phyloP scores from a whole-genome alignment of 1,140 invertebrate species.

The Apis florea region DNA sequence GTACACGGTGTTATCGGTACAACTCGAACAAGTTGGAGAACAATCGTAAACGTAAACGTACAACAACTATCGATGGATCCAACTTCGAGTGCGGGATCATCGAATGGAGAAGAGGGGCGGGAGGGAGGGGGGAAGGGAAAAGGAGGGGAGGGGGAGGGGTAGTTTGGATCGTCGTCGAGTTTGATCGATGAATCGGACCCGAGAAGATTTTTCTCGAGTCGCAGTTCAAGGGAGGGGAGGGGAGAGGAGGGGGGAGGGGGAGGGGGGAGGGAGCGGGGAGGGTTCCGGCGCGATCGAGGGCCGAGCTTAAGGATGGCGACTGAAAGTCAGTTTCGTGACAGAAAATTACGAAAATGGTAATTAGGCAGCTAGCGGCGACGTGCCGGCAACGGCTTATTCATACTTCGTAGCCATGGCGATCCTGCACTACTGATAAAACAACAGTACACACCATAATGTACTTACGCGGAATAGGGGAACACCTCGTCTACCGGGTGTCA shows the following conservation, averaged over 20 bases:
- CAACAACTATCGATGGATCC: no score
- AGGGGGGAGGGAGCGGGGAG: no score
- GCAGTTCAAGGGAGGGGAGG: neutral
- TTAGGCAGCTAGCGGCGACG: slow-evolving; percentile 68
- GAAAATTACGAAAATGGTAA: slow-evolving; percentile 76
- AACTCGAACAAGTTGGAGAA: no score
- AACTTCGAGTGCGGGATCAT: no score
- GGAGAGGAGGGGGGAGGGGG: no score
- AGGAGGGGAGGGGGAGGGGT: no score
- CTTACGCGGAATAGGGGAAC: slow-evolving; percentile 73
- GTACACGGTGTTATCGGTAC: no score
- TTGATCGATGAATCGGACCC: no score
- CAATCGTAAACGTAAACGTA: no score
- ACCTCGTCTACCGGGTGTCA: slow-evolving; percentile 69
- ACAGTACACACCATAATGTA: slow-evolving; percentile 76
- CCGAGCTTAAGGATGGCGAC: slow-evolving; percentile 30
- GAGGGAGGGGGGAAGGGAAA: no score
- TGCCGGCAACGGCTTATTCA: slow-evolving; percentile 74
- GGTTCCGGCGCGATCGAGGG: slow-evolving; percentile 21
- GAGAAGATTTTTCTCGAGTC: neutral
- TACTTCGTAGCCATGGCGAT: slow-evolving; percentile 80
- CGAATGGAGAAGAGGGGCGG: no score
- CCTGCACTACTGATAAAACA: slow-evolving; percentile 80
- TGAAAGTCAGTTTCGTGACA: slow-evolving; percentile 63
- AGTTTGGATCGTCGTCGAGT: no score